Base-by-base conservation (phyloP, 37 sponge, comb jelly and placozoan genomes). In the Halisarca cf. caerulea region DNA sequence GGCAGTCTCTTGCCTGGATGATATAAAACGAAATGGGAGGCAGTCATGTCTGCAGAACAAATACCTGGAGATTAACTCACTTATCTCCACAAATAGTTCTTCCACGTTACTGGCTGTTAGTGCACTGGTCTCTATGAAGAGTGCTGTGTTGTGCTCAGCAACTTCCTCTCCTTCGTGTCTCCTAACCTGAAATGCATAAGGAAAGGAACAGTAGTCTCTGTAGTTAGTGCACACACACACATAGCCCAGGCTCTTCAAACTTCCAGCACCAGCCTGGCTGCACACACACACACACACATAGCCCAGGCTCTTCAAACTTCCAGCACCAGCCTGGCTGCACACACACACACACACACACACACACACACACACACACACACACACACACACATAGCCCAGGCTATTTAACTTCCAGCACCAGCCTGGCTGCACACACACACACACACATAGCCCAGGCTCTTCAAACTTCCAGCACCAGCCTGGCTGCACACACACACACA, bases 81-180 rank as follows among this genome's bases (percentile, higher is more conserved):
- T 85, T 32, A 95, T 95, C 54, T 90, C 77, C 23, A 93, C 72
- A 87, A 95, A 95, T 7, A 95, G 21, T 39, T 80, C 73, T 37
- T 90, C 89, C 11, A 95, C 96, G 77, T 95, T 95, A 3, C 53
- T 82, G 0, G 96, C 85, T 21, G 75, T 85, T 21, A 91, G 82
- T 59, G 96, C 96, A 83, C 96, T 95, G 0, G 96, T 95, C 77
- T 95, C 96, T 36, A 84, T 59, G 62, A 95, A 95, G 18, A 95
- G 40, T 18, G 96, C 96, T 3, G 73, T 59, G 0, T 86, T 72
- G 33, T 87, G 55, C 24, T 84, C 59, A 23, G 96, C 94, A 86
- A 84, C 90, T 5, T 71, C 72, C 39, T 83, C 81, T 23, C 94
- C 96, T 61, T 92, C 85, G 17, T 80, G 30, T 34, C 42, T 77